phyloP scores from a whole-genome alignment of 2,888 invertebrate genomes.

The Temnothorax unifasciatus region DNA sequence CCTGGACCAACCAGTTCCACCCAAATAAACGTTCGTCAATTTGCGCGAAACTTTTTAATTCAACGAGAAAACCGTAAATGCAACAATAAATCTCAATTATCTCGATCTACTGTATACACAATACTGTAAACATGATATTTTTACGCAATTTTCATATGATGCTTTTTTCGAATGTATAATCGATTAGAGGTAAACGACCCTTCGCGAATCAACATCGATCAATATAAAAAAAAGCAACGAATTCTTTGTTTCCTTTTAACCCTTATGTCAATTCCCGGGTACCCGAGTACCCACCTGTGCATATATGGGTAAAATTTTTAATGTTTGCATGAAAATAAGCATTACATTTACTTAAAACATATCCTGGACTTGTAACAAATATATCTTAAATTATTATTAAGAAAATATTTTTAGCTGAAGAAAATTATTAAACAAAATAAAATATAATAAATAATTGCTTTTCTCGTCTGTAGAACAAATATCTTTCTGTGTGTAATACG shows the following conservation, averaged over 20 bases:
- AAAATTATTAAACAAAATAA: too few relatives aligned
- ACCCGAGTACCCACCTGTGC: too few relatives aligned
- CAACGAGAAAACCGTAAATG: constrained; percentile 20
- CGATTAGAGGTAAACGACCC: neutral
- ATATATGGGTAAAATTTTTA: too few relatives aligned
- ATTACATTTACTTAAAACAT: too few relatives aligned
- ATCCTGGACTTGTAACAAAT: too few relatives aligned
- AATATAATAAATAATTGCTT: too few relatives aligned
- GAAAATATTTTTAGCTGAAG: too few relatives aligned
- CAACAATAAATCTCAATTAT: neutral
- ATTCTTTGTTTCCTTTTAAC: neutral
- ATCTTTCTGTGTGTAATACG: too few relatives aligned
- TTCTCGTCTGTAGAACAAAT: too few relatives aligned
- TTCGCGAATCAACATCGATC: neutral
- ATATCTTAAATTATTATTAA: too few relatives aligned
- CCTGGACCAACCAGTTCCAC: neutral
- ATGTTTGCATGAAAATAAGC: too few relatives aligned
- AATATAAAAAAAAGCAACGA: constrained; percentile 1
- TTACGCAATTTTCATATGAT: neutral
- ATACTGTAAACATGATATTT: neutral
- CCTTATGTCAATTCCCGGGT: too few relatives aligned
- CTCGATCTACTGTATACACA: neutral
- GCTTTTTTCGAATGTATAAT: neutral
- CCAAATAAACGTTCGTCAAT: constrained; percentile 51
- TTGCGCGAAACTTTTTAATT: constrained; percentile 52